Base-by-base conservation (phyloP, 2,797 vertebrate genomes). In the Pogonophryne albipinna region DNA sequence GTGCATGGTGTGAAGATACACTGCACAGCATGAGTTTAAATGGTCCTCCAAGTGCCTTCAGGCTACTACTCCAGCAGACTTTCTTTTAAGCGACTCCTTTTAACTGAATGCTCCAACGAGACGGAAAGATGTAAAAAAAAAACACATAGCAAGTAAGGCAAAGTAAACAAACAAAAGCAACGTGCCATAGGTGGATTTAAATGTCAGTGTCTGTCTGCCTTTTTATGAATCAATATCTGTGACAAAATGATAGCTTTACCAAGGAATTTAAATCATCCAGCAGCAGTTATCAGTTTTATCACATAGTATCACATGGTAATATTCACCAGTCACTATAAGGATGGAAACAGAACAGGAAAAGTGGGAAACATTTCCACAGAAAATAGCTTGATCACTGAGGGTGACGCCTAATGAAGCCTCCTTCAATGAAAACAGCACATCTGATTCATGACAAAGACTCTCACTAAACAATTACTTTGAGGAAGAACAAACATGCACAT, bases 371-470 rank as follows among this genome's bases (percentile, higher is more conserved):
- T 42, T 51, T 47, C 49, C 19, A 55, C 45, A 52, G 58, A 71
- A 44, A 72, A 64, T 23, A 23, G 34, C 72, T 27, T 81, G 59
- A 83, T 85, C 64, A 49, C 17, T 11, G 6, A 76, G 15, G 46
- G 2, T 2, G 56, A 46, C 4, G 55, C 50, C 60, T 69, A 71
- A 75, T 82, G 61, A 82, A 76, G 66, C 51, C 59, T 68, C 58
- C 78, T 83, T 78, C 75, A 67, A n/a, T 61, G 63, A 51, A 63
- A 77, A 64, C 74, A 27, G 49, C 59, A 61, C 45, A 15, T 76
- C 41, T 63, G 14, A 0, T 20, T 1, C 27, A 38, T 71, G 78
- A 70, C 51, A 45, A 10, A 66, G 61, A 41, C 17, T 27, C 50
- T 52, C n/a, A 20, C 38, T 16, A 10, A 74, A 81, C 66, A 76